Evolutionary conservation across 2,888 invertebrate genomes (phyloP).

Genomic region (Chrysolina haemoptera): DNA sequence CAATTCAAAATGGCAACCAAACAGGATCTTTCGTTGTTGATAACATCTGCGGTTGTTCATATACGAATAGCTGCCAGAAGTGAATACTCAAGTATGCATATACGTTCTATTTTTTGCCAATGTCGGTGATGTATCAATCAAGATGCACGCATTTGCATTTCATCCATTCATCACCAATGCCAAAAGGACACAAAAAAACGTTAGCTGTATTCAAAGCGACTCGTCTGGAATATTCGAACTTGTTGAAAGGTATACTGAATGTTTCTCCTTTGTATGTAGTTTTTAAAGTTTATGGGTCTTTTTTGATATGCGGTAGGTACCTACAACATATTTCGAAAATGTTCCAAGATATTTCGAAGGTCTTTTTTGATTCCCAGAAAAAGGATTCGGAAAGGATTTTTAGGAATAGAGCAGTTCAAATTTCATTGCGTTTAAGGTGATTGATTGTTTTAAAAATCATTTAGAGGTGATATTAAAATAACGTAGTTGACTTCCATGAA

Average conservation of each 20-base stretch:
- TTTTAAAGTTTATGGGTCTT: no score
- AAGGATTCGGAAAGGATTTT: no score
- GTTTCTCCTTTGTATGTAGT: no score
- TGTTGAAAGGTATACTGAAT: background rate
- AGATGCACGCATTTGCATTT: conserved; percentile 12
- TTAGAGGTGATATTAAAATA: no score
- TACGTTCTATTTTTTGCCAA: conserved; percentile 9
- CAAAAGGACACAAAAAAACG: background rate
- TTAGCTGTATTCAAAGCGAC: background rate
- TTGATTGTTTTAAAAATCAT: no score
- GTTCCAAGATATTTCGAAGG: no score
- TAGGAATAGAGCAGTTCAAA: no score
- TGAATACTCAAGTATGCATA: background rate
- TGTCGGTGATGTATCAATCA: conserved; percentile 23
- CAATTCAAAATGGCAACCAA: conserved; percentile 5
- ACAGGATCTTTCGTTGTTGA: conserved; percentile 21
- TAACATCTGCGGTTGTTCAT: conserved; percentile 22
- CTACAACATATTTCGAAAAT: no score
- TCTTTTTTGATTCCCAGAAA: no score
- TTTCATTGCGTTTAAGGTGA: no score
- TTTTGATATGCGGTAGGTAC: no score
- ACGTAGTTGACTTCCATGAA: no score
- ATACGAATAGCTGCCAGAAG: background rate
- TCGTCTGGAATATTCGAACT: conserved; percentile 1
- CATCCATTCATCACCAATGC: conserved; percentile 12